These are phyloP conservation scores for Colostygia pectinataria DNA, from an alignment of 2,888 invertebrate species.

Conservation along the genomic window DNA sequence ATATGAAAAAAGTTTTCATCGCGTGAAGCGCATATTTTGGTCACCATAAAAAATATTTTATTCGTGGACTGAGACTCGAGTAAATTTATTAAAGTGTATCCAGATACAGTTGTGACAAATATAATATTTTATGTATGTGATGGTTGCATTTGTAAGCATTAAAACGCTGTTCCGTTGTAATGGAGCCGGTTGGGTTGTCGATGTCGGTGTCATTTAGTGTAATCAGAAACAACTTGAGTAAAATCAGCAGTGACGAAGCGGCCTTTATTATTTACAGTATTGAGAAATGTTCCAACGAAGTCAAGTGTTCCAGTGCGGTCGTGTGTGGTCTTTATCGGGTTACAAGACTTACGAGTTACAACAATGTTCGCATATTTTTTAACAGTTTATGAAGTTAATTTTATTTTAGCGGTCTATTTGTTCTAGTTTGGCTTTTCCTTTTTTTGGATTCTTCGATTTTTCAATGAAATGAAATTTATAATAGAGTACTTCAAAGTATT, in stretches of 20 bases:
- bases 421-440: too few species aligned
- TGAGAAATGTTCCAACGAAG: slow-evolving; percentile 32
- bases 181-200: slow-evolving; percentile 25
- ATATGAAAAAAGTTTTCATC: neutral
- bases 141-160: slow-evolving; percentile 24
- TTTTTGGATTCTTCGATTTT: too few species aligned
- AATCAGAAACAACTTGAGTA: slow-evolving; percentile 33
- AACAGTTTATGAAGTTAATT: slow-evolving; percentile 10
- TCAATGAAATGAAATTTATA: too few species aligned
- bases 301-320: slow-evolving; percentile 17
- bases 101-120: too few species aligned
- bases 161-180: slow-evolving; percentile 24
- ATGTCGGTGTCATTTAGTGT: slow-evolving; percentile 28
- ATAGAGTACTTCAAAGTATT: too few species aligned
- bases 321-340: slow-evolving; percentile 33
- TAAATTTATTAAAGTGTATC: neutral
- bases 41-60: neutral
- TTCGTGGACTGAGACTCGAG: neutral
- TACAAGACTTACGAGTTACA: slow-evolving; percentile 11
- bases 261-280: slow-evolving; percentile 32
- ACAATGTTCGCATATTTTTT: slow-evolving; percentile 4
- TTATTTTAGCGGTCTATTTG: neutral
- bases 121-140: slow-evolving; percentile 14
- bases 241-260: slow-evolving; percentile 34
- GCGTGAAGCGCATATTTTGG: neutral